Conservation (phyloP, 2,113 vertebrate genomes). For the Tichodroma muraria region DNA sequence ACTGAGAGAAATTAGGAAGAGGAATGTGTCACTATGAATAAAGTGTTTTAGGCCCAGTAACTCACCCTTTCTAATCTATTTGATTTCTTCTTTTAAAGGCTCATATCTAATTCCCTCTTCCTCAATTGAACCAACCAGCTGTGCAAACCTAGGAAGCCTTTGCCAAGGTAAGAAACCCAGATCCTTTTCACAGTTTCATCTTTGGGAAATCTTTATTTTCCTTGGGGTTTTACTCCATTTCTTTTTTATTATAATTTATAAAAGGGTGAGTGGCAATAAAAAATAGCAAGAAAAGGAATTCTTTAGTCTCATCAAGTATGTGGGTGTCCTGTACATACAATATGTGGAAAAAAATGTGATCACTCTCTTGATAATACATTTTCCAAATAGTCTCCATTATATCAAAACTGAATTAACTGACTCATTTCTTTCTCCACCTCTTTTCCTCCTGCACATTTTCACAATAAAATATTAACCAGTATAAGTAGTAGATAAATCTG, state of each 20-base stretch:
- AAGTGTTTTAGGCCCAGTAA: not conserved
- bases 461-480: not conserved
- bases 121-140: constrained; percentile 71
- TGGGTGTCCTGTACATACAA: not conserved
- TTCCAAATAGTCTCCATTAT: not conserved
- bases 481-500: not conserved
- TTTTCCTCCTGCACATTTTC: constrained; percentile 11
- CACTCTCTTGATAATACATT: not conserved
- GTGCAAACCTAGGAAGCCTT: constrained; percentile 77
- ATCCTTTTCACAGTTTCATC: not conserved
- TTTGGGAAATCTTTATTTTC: not conserved
- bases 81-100: constrained; percentile 69
- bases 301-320: not conserved
- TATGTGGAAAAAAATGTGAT: constrained; percentile 41
- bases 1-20: not conserved
- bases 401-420: not conserved
- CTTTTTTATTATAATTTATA: not conserved
- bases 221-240: not conserved
- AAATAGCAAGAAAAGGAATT: constrained; percentile 6
- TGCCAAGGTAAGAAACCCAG: constrained; percentile 84
- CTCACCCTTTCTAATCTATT: not conserved
- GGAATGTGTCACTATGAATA: not conserved
- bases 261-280: not conserved
- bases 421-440: not conserved
- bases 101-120: constrained; percentile 74